Base-by-base conservation (phyloP, 2,797 vertebrate species). In the Xyrichtys novacula region DNA sequence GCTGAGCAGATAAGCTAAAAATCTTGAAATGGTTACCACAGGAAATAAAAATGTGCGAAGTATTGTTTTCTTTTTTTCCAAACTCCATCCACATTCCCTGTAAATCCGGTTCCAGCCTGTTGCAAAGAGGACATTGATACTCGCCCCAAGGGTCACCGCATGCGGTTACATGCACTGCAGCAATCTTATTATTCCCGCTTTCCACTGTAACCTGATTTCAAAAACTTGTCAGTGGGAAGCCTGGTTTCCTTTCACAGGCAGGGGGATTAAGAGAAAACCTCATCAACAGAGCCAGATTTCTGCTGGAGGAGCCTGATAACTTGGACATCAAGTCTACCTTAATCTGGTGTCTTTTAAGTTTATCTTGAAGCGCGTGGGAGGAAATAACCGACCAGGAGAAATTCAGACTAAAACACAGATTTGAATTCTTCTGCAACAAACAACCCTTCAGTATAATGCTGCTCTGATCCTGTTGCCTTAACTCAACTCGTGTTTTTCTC, bases 101-200 rank as follows among this genome's bases (percentile, higher is more conserved):
- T 44, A 57, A 57, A 57, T 57, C 25, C 28, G n/a, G 7, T 23
- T 47, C 36, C 71, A 71, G 60, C 29, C 43, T 60, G 26, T 31
- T 59, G 43, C 39, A 64, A 50, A 64, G 71, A 36, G 14, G 56
- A 52, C 5, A 28, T 5, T 47, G 20, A 62, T 44, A 42, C 49
- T 47, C 32, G 48, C 49, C 64, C 57, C 5, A 8, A 74, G 74
- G 77, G 43, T 58, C 54, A n/a, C 43, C 10, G 50, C 65, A 56
- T 53, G 42, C 5, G 5, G 25, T 57, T 70, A 54, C 31, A 40
- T 50, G 23, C 56, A 57, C 50, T 72, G 42, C 19, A 19, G 67
- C 48, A 50, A 71, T 67, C 46, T 39, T 60, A 75, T 88, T 85
- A 78, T 65, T 74, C 23, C 5, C 28, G 46, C 38, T 76, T 74